Base-by-base conservation (phyloP, 2,113 vertebrate genomes). In the Amblyopsis rosae region DNA sequence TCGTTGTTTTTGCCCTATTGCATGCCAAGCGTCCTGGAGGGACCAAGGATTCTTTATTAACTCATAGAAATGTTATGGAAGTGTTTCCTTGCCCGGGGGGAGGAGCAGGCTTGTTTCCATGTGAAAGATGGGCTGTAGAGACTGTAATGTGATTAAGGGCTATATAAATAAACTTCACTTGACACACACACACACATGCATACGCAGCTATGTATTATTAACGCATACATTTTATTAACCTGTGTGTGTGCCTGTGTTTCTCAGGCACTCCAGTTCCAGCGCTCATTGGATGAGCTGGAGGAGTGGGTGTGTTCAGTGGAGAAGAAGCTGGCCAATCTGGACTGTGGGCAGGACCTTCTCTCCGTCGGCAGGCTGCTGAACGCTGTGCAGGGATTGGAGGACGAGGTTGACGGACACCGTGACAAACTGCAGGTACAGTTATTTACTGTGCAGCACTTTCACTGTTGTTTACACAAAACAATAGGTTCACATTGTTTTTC, bases 221-320 rank as follows among this genome's bases (percentile, higher is more conserved):
- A 19, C 19, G 19, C 19, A 19, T 19, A 19, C 19, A 19, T 19
- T 19, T 19, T 19, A 65, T 12, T n/a, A 15, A 54, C 51, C 3
- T 12, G 2, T 51, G 6, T 53, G 51, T 13, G 12, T 13, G 11
- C 48, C 10, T 55, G 45, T 67, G 13, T 50, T 11, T 62, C 15
- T 6, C 75, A 97, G 96, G 95, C 92, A 1, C 86, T 95, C 75
- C 81, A 82, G 87, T 94, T 98, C 59, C 93, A 89, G 69, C 86
- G 87, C 26, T 91, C 84, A 0, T 6, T 95, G 56, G 93, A 95
- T 3, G 94, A 95, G 67, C 82, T 92, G 56, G 93, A 95, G 59
- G 90, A 92, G 74, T 93, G 93, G 82, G 73, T 97, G 76, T 88
- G 73, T 55, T 89, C 92, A 0, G 80, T 94, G 55, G 94, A 96